These are phyloP conservation scores for Larimichthys crocea DNA, from an alignment of 2,113 vertebrate genomes.

Conservation along the genomic window DNA sequence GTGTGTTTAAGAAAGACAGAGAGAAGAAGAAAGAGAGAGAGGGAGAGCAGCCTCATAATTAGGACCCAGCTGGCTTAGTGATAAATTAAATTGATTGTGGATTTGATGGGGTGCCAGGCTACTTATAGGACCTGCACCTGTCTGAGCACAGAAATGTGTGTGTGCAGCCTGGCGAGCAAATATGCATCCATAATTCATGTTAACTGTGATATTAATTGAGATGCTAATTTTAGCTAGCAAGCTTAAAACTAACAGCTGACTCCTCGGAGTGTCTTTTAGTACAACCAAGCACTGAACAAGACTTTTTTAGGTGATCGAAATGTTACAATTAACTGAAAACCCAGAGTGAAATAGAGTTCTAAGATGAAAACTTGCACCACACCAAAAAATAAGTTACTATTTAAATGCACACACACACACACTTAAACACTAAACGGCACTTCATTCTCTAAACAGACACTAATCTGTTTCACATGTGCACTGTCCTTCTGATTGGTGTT, in stretches of 20 bases:
- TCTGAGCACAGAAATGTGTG: neutral
- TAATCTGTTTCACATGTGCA: neutral
- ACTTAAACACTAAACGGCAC: neutral
- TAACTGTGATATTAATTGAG: too few relatives aligned
- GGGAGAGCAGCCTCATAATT: constrained; percentile 27
- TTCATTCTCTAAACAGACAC: neutral
- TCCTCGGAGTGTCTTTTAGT: too few relatives aligned
- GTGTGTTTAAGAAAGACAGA: neutral
- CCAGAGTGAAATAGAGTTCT: too few relatives aligned
- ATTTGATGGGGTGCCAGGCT: constrained; percentile 48
- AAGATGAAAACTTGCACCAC: neutral
- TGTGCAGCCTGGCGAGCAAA: too few relatives aligned
- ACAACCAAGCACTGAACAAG: too few relatives aligned
- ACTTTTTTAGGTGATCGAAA: too few relatives aligned
- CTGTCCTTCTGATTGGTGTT: neutral
- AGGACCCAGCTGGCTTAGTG: constrained; percentile 45
- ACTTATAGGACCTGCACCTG: constrained; percentile 53
- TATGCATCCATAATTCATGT: too few relatives aligned
- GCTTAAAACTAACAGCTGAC: too few relatives aligned
- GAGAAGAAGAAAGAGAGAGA: neutral
- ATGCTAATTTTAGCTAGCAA: too few relatives aligned
- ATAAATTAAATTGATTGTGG: constrained; percentile 52
- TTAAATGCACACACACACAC: neutral
- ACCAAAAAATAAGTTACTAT: neutral
- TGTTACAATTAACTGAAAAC: too few relatives aligned